Evolutionary conservation across 2,888 invertebrate genomes (phyloP), one percentile per base, ranked within the genome.

Genomic region (Mongoloraphidia duomilia): DNA sequence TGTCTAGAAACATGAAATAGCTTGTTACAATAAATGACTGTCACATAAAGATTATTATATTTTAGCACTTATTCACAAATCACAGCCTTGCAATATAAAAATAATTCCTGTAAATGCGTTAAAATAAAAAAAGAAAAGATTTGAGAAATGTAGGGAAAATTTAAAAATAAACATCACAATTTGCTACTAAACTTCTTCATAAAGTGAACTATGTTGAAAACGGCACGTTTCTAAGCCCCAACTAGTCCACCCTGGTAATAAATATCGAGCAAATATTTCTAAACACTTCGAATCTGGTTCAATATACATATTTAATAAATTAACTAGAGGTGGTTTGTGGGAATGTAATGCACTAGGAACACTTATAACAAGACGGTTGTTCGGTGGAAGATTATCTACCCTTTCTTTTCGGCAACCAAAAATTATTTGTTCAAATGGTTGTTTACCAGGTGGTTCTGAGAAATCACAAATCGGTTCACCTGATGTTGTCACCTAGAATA

Each of bases 261-360:
- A 74, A 66, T 91, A 92, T 55, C 97, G 75, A 1, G 95, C 94
- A 71, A 95, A 97, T 47, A 97, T 65, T 68, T 97, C 97, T 56
- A 95, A 67, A 57, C 83, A 83, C 53, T 75, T 72, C 4, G 82
- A 74, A 33, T 76, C 65, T 41, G 68, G 60, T 12, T 70, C 71
- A 8, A 85, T 55, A 63, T 73, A 82, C 1, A 70, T 63, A 54
- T 69, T 65, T 44, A 90, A 61, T 26, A 89, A 58, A 60, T 85
- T 87, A 56, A 74, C 60, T 48, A 96, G 67, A 1, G 94, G 93
- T 39, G 95, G 95, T 68, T 97, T 97, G 64, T 94, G 92, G 0
- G 96, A 96, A 68, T 96, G 95, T 50, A 95, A 73, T 12, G 87
- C 83, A 69, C 93, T 93, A 0, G 96, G 95, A 17, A 92, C 73